phyloP scores from a whole-genome alignment of 2,113 vertebrate genomes.

The Cinclus mexicanus region DNA sequence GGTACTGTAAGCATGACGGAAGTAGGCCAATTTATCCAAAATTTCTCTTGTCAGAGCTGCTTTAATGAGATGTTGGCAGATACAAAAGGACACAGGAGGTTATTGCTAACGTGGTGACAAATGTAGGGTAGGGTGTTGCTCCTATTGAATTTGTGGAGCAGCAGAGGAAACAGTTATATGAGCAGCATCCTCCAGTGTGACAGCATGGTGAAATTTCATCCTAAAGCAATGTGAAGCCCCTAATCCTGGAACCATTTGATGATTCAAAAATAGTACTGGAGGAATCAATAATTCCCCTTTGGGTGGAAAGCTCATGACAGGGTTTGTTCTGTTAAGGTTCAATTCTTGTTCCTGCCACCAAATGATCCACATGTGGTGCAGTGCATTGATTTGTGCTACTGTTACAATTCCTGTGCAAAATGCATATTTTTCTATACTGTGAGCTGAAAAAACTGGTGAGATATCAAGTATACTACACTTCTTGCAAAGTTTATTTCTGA shows the following conservation, averaged over 20 bases:
- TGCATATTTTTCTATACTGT: not conserved
- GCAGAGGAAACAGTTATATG: not conserved
- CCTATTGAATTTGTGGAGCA: not conserved
- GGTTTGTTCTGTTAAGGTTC: not conserved
- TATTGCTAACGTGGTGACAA: not conserved
- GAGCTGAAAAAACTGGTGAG: not conserved
- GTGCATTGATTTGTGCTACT: slow-evolving; percentile 30
- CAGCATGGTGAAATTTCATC: slow-evolving; percentile 39
- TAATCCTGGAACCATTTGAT: slow-evolving; percentile 5
- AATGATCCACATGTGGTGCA: not conserved
- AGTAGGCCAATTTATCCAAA: not conserved
- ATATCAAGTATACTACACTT: not conserved
- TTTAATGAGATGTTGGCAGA: not conserved
- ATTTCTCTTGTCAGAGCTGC: not conserved
- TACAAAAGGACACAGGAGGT: not conserved
- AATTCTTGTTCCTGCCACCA: not conserved
- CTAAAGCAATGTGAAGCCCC: not conserved
- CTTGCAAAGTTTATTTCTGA: not conserved
- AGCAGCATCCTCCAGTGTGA: slow-evolving; percentile 3
- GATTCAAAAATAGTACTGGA: slow-evolving; percentile 26
- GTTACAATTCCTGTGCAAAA: not conserved
- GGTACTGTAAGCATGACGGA: not conserved
- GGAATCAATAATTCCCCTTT: slow-evolving; percentile 28
- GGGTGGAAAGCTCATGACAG: not conserved
- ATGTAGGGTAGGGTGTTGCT: not conserved